Conservation (phyloP, 1,140 invertebrate genomes). For the Harpegnathos saltator region DNA sequence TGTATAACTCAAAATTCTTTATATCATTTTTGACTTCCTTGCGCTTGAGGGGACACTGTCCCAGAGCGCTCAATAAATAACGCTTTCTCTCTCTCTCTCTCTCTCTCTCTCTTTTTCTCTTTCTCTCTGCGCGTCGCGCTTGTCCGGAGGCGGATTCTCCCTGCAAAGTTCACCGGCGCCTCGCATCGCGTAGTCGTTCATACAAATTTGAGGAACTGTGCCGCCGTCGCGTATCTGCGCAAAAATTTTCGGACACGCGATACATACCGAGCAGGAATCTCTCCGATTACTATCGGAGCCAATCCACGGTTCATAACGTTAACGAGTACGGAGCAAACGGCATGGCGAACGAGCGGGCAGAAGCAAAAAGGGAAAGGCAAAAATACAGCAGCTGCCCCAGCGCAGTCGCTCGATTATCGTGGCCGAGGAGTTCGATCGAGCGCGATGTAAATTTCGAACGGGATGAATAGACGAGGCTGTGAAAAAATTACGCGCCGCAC, state of each 20-base stretch:
- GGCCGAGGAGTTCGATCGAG: neutral
- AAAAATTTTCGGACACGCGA: slow-evolving; percentile 16
- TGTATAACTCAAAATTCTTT: no score
- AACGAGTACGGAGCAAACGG: slow-evolving; percentile 37
- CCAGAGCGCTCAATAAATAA: no score
- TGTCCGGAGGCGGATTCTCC: neutral
- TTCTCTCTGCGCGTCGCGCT: neutral
- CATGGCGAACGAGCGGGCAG: slow-evolving; percentile 12
- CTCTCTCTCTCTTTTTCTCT: no score
- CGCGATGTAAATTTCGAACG: neutral
- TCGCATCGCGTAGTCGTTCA: no score
- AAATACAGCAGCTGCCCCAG: neutral
- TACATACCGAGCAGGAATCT: slow-evolving; percentile 17
- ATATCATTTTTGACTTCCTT: no score
- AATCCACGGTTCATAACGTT: slow-evolving; percentile 32
- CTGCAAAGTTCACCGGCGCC: neutral
- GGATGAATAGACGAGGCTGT: neutral
- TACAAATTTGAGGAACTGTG: slow-evolving; percentile 23
- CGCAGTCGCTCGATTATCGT: slow-evolving; percentile 20
- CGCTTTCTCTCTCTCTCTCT: no score
- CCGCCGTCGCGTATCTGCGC: neutral
- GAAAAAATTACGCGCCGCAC: neutral
- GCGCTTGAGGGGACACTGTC: no score
- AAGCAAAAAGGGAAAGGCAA: neutral
- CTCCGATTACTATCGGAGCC: slow-evolving; percentile 19